A percentile compares a stretch with the other conserved stretches of the same genome.
These are phyloP conservation scores for Tetrao urogallus DNA, from an alignment of 2,113 vertebrate genomes.

Conservation along the genomic window DNA sequence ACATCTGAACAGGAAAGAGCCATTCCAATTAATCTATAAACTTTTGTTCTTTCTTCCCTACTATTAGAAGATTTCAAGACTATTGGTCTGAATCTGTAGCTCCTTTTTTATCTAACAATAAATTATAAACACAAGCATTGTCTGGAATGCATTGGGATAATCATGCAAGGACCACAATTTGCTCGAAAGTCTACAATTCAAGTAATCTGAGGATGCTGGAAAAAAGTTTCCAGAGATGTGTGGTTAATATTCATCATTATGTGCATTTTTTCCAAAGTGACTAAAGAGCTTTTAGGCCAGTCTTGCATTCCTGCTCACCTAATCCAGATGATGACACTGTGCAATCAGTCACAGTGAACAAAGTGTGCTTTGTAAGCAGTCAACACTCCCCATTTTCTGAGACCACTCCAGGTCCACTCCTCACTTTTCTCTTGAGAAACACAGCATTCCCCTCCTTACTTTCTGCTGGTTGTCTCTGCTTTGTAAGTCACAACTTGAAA, in stretches of 20 bases:
- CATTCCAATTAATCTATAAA: not conserved
- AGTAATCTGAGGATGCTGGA: conserved; percentile 35
- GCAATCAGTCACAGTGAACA: not conserved
- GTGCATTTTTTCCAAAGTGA: conserved; percentile 61
- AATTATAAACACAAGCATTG: conserved; percentile 41
- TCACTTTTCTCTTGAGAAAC: conserved; percentile 14
- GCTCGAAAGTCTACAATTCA: conserved; percentile 48
- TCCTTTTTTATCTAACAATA: conserved; percentile 42
- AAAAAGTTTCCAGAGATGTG: conserved; percentile 55
- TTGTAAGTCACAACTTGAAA: not conserved
- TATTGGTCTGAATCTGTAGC: conserved; percentile 19
- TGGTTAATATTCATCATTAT: conserved; percentile 56
- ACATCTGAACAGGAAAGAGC: not conserved
- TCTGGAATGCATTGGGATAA: conserved; percentile 39
- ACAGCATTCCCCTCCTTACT: not conserved
- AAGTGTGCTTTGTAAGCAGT: conserved; percentile 33
- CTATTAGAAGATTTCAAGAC: not conserved
- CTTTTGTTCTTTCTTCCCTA: not conserved
- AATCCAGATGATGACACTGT: conserved; percentile 24
- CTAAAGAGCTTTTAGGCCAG: conserved; percentile 33
- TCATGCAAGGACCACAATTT: conserved; percentile 41
- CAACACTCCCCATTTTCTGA: conserved; percentile 34
- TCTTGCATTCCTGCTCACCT: conserved; percentile 46
- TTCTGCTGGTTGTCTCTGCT: not conserved
- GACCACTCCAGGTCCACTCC: not conserved